Base-by-base conservation (phyloP, 2,113 vertebrate genomes). In the Piprites chloris region DNA sequence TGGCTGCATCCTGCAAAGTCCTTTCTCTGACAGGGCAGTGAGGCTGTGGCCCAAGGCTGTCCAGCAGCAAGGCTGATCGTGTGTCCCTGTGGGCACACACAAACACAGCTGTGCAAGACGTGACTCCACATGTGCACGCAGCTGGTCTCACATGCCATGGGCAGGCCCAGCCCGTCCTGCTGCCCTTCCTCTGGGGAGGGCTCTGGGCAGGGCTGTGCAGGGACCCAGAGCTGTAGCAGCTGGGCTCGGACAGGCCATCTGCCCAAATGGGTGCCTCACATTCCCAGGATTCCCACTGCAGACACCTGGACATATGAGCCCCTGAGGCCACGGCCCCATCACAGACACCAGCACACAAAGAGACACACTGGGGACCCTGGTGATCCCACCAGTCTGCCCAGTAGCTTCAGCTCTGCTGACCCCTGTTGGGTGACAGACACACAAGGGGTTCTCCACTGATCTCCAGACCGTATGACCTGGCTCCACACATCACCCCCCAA, bases 211-310 rank as follows among this genome's bases (percentile, higher is more conserved):
- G 46, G 28, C 69, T 55, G 69, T 26, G 53, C 39, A 30, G 53
- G 53, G 30, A n/a, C 39, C 24, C 46, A 9, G 69, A 41, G 62
- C 62, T 68, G 78, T 46, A 46, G 41, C 30, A 39, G 32, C 39
- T 2, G 4, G 30, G 12, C 20, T 55, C 13, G 13, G 78, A 30
- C 49, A 37, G 0, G 0, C 24, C 1, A 1, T 14, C 33, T 69
- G 49, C n/a, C 56, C 39, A 35, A 32, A 56, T 6, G 33, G 23
- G 37, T 37, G n/a, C n/a, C 50, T 66, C 23, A 2, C 3, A 3
- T 61, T 82, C 71, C 33, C 69, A 35, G 76, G n/a, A 33, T 46
- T 53, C 28, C 26, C 19, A 19, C 32, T 85, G 52, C 35, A 21
- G 46, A 81, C 42, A 47, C n/a, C 28, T 14, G n/a, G 39, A n/a